Evolutionary conservation across 2,113 vertebrate genomes (phyloP).

Genomic region (Entelurus aequoreus): DNA sequence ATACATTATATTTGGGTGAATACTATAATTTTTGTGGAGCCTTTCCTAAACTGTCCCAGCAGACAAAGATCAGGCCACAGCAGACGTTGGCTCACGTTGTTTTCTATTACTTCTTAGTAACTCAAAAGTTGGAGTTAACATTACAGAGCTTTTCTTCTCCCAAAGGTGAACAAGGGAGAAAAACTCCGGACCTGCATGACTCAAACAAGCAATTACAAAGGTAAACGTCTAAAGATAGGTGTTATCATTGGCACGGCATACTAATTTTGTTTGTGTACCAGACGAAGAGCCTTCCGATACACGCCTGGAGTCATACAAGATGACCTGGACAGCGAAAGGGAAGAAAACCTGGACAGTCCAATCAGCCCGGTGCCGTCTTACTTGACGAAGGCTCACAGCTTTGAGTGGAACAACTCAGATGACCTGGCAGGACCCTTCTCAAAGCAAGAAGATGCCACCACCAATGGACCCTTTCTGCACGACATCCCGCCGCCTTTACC

Average conservation of each 20-base stretch:
- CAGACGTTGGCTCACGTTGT: constrained; percentile 32
- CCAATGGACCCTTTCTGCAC: constrained; percentile 22
- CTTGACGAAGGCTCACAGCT: constrained; percentile 66
- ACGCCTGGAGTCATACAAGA: constrained; percentile 48
- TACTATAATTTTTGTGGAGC: too few relatives aligned
- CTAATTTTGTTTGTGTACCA: constrained; percentile 24
- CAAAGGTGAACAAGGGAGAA: constrained; percentile 53
- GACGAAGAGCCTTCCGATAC: constrained; percentile 58
- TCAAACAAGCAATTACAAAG: constrained; percentile 56
- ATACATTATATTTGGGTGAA: too few relatives aligned
- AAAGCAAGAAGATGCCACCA: constrained; percentile 55
- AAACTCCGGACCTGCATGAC: constrained; percentile 65
- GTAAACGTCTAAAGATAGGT: constrained; percentile 34
- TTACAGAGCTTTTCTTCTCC: neutral
- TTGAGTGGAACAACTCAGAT: constrained; percentile 73
- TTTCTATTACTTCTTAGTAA: constrained; percentile 5
- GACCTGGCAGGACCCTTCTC: constrained; percentile 59
- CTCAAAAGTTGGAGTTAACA: neutral
- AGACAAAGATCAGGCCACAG: constrained; percentile 16
- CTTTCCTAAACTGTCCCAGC: too few relatives aligned
- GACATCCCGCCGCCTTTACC: constrained; percentile 73
- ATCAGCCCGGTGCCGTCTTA: constrained; percentile 34
- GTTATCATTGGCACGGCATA: neutral
- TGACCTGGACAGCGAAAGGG: constrained; percentile 31
- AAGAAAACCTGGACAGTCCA: constrained; percentile 41